These are phyloP conservation scores for Parelbella ahira DNA, from an alignment of 2,888 invertebrate genomes.

Conservation along the genomic window DNA sequence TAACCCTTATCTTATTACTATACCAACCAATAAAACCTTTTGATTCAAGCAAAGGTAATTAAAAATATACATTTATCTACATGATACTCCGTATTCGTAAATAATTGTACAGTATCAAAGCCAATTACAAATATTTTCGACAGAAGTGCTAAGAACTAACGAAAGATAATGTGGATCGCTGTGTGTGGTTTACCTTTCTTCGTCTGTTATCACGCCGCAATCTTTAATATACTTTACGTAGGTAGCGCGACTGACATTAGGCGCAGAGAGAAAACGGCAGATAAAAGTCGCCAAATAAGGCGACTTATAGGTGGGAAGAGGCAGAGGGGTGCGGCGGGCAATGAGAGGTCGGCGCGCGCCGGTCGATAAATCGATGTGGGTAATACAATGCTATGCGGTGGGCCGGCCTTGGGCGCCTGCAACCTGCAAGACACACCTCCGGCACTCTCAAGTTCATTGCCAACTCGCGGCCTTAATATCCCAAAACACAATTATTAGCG, in stretches of 20 bases:
- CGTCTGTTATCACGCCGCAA: neutral
- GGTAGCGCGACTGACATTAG: constrained; percentile 10
- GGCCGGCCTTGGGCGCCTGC: constrained; percentile 68
- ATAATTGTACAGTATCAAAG: too few species aligned
- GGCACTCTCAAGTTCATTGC: constrained; percentile 73
- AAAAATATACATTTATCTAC: too few species aligned
- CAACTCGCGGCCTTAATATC: constrained; percentile 41
- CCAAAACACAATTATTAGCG: constrained; percentile 15
- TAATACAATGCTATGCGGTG: constrained; percentile 68
- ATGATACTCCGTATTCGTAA: too few species aligned
- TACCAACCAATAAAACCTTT: too few species aligned
- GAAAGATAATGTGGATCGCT: too few species aligned
- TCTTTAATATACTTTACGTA: neutral
- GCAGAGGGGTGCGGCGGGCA: constrained; percentile 37
- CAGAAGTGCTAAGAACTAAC: too few species aligned
- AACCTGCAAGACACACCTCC: constrained; percentile 76
- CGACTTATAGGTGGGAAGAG: constrained; percentile 42
- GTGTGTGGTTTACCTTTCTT: too few species aligned
- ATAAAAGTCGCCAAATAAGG: constrained; percentile 37
- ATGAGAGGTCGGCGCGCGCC: constrained; percentile 69
- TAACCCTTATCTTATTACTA: too few species aligned
- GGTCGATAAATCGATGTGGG: constrained; percentile 76
- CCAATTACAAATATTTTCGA: too few species aligned
- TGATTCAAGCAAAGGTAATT: too few species aligned
- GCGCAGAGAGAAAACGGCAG: constrained; percentile 26